Conservation (phyloP, 2,113 vertebrate genomes). For the Lynx canadensis region DNA sequence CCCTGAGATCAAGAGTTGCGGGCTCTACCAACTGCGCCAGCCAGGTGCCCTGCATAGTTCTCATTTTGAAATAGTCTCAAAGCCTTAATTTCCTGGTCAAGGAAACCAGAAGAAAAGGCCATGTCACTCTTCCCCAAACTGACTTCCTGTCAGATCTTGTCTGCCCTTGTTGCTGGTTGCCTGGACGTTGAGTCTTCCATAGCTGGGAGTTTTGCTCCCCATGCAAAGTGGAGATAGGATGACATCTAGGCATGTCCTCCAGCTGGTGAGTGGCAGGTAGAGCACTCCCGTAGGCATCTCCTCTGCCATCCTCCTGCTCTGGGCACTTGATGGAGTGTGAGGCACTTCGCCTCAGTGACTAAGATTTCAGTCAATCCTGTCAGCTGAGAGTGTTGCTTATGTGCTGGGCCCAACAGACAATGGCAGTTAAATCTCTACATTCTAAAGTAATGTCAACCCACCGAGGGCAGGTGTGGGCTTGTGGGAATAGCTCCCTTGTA, state of each 20-base stretch:
- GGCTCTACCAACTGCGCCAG: neutral
- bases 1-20: neutral
- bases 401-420: neutral
- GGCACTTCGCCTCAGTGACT: neutral
- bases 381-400: neutral
- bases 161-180: neutral
- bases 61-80: neutral
- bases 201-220: neutral
- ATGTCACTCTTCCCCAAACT: neutral
- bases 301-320: too few relatives aligned
- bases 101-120: neutral
- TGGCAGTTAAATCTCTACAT: neutral
- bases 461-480: neutral
- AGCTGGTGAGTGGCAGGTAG: neutral
- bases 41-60: neutral
- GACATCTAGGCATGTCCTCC: neutral
- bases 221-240: accelerated
- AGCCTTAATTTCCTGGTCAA: neutral
- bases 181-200: neutral
- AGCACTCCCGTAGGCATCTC: neutral
- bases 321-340: neutral
- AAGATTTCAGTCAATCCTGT: neutral
- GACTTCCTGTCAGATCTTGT: neutral
- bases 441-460: neutral
- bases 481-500: neutral